phyloP scores from a whole-genome alignment of 2,797 vertebrate genomes.

The Oreochromis grahami region DNA sequence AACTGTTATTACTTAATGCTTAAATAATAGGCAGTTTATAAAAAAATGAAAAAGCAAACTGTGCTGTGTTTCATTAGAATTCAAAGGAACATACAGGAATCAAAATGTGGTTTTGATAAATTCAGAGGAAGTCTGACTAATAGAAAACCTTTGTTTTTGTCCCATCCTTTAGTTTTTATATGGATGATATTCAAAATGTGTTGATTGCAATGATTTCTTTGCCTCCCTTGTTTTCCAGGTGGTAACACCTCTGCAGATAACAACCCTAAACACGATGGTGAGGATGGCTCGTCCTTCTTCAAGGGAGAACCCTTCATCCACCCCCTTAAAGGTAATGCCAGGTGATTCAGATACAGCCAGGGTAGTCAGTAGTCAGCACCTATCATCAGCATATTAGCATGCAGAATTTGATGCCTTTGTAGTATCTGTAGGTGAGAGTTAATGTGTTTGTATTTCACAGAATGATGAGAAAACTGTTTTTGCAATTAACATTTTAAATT shows the following conservation, averaged over 20 bases:
- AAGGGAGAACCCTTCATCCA: slow-evolving; percentile 86
- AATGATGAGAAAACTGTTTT: background rate
- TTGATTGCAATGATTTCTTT: background rate
- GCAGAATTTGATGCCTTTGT: background rate
- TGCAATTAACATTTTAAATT: slow-evolving; percentile 13
- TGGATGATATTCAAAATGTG: background rate
- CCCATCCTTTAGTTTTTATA: background rate
- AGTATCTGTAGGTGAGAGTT: background rate
- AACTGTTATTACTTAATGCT: background rate
- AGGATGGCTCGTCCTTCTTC: slow-evolving; percentile 94
- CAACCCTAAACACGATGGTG: slow-evolving; percentile 87
- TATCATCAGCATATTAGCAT: background rate
- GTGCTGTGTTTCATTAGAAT: background rate
- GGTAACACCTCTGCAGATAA: slow-evolving; percentile 86
- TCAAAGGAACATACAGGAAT: background rate
- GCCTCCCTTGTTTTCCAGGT: slow-evolving; percentile 67
- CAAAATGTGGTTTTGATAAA: background rate
- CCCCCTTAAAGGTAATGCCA: slow-evolving; percentile 88
- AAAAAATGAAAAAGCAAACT: too few relatives aligned
- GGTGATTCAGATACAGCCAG: background rate
- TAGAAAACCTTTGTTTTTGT: background rate
- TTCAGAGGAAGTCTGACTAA: background rate
- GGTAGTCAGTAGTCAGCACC: background rate
- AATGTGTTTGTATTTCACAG: background rate
- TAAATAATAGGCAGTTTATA: background rate